Conservation (phyloP, 2,797 vertebrate genomes). For the Characodon lateralis region DNA sequence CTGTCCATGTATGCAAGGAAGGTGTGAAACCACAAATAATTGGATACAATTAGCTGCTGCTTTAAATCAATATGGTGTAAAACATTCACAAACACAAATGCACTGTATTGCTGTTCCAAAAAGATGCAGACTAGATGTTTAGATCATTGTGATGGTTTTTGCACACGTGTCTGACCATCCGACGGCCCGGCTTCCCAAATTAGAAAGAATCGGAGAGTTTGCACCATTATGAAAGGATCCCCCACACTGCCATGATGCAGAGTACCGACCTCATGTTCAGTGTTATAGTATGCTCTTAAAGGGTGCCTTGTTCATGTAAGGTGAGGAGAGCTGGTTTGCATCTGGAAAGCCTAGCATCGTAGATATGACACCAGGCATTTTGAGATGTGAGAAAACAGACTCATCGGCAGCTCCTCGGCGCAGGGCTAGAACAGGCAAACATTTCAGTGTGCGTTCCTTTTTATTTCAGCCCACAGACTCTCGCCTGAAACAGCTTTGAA, state of each 20-base stretch:
- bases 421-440: slow-evolving; percentile 11
- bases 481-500: slow-evolving; percentile 29
- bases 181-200: background rate
- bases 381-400: slow-evolving; percentile 27
- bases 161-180: background rate
- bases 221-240: background rate
- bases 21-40: background rate
- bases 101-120: background rate
- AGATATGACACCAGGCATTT: slow-evolving; percentile 18
- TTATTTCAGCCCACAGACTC: slow-evolving; percentile 10
- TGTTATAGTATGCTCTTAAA: background rate
- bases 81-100: background rate
- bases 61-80: background rate
- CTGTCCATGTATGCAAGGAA: background rate
- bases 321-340: slow-evolving; percentile 28
- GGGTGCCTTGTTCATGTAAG: background rate
- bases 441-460: slow-evolving; percentile 23
- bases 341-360: slow-evolving; percentile 28
- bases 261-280: background rate
- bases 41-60: background rate
- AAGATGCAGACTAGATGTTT: background rate
- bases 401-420: slow-evolving; percentile 23
- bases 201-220: background rate
- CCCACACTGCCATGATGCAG: background rate
- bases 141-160: background rate